Percentiles rank a stretch among this genome's conserved stretches.
Evolutionary conservation across 2,113 vertebrate genomes (phyloP).

Genomic region (Hepsetus odoe): DNA sequence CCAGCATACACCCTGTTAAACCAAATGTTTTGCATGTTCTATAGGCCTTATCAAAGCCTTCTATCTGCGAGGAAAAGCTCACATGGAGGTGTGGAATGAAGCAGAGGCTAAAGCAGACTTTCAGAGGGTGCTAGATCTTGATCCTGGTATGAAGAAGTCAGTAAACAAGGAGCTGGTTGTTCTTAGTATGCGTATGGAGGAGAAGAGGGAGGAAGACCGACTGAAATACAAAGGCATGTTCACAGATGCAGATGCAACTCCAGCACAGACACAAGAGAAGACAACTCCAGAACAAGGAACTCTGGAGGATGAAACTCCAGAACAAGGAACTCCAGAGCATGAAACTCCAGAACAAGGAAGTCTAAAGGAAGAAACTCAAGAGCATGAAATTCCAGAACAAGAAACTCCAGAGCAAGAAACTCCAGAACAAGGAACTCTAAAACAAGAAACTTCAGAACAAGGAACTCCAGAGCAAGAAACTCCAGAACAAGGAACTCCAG

Average conservation of each 20-base stretch:
- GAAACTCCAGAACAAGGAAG: not conserved
- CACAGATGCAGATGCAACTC: not conserved
- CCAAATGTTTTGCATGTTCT: too few relatives aligned
- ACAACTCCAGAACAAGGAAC: not conserved
- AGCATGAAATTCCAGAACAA: not conserved
- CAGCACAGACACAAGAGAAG: too few relatives aligned
- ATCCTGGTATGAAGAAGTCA: slow-evolving; percentile 79
- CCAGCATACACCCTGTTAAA: too few relatives aligned
- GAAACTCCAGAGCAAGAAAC: not conserved
- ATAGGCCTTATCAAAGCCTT: slow-evolving; percentile 81
- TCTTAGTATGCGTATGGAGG: slow-evolving; percentile 80
- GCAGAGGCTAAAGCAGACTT: slow-evolving; percentile 78
- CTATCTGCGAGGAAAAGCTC: slow-evolving; percentile 83
- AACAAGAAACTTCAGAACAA: not conserved
- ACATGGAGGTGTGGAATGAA: slow-evolving; percentile 85
- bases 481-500: not conserved
- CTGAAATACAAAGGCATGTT: slow-evolving; percentile 82
- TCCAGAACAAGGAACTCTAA: not conserved
- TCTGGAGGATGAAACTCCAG: not conserved
- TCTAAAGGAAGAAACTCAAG: not conserved
- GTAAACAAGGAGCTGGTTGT: slow-evolving; percentile 78
- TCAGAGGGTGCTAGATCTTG: slow-evolving; percentile 81
- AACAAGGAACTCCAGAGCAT: not conserved
- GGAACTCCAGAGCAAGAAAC: not conserved
- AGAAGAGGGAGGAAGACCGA: slow-evolving; percentile 83